phyloP scores from a whole-genome alignment of 2,888 invertebrate species.

The Lithophane socia region DNA sequence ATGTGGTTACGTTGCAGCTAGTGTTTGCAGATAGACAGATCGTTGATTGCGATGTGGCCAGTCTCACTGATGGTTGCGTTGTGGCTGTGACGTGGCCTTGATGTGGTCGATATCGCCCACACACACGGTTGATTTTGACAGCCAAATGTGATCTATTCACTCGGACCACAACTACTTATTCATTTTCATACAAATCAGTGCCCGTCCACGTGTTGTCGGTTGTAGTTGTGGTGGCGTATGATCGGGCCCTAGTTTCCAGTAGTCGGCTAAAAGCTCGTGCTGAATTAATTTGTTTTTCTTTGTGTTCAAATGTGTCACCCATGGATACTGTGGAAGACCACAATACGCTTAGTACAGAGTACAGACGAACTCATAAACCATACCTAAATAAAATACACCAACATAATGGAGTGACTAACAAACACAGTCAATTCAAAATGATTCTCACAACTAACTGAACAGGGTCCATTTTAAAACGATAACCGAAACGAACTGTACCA shows the following conservation, averaged over 20 bases:
- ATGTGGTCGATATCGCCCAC: too few species aligned
- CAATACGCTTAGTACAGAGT: conserved; percentile 23
- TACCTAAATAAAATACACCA: conserved; percentile 21
- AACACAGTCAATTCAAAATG: conserved; percentile 39
- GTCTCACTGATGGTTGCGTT: too few species aligned
- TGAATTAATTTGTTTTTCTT: neutral
- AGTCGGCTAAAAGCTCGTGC: neutral
- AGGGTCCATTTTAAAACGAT: conserved; percentile 32
- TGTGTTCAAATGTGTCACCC: conserved; percentile 17
- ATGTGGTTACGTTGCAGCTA: too few species aligned
- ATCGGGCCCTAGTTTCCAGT: neutral
- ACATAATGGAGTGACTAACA: conserved; percentile 45
- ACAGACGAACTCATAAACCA: conserved; percentile 31
- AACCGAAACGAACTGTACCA: conserved; percentile 19
- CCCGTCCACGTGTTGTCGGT: too few species aligned
- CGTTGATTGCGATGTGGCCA: too few species aligned
- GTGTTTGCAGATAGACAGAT: too few species aligned
- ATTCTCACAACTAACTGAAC: neutral
- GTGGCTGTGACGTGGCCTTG: too few species aligned
- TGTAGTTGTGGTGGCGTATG: too few species aligned
- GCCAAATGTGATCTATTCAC: too few species aligned
- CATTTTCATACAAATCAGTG: too few species aligned
- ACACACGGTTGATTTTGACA: too few species aligned
- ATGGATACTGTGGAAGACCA: neutral
- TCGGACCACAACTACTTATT: too few species aligned